Percentiles rank a stretch among this genome's conserved stretches.
Evolutionary conservation across 2,113 vertebrate genomes (phyloP).

Genomic region (Hemiscyllium ocellatum): DNA sequence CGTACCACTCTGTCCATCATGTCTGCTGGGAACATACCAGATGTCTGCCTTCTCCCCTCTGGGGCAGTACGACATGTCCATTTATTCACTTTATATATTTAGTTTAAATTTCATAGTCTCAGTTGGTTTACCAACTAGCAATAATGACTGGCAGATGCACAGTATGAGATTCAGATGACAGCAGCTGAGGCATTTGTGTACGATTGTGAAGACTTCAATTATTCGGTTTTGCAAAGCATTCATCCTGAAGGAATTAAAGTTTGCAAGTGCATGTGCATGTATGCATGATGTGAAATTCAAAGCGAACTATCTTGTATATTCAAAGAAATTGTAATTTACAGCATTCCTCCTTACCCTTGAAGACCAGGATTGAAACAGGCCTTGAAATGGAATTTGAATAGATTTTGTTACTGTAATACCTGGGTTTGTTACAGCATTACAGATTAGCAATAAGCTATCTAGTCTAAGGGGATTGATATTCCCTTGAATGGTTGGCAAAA

Average conservation of each 20-base stretch:
- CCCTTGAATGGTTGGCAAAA: neutral
- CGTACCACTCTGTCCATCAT: neutral
- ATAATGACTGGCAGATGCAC: neutral
- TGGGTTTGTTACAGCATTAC: neutral
- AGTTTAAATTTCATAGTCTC: neutral
- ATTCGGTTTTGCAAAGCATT: neutral
- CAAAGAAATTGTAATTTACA: neutral
- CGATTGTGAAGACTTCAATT: neutral
- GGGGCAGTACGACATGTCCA: neutral
- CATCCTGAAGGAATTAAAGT: neutral
- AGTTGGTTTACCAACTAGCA: neutral
- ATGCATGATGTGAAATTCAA: neutral
- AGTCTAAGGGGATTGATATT: neutral
- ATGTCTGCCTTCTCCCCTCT: neutral
- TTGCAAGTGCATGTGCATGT: neutral
- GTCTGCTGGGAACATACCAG: neutral
- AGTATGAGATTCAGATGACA: neutral
- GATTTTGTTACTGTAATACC: neutral
- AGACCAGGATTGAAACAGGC: neutral
- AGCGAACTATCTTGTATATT: neutral
- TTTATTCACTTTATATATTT: neutral
- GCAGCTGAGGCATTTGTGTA: neutral
- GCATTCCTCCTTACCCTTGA: neutral
- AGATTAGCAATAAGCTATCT: neutral
- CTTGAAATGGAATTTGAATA: neutral